Evolutionary conservation across 2,113 vertebrate genomes (phyloP), one percentile per base, ranked within the genome.

Genomic region (Prionailurus bengalensis): DNA sequence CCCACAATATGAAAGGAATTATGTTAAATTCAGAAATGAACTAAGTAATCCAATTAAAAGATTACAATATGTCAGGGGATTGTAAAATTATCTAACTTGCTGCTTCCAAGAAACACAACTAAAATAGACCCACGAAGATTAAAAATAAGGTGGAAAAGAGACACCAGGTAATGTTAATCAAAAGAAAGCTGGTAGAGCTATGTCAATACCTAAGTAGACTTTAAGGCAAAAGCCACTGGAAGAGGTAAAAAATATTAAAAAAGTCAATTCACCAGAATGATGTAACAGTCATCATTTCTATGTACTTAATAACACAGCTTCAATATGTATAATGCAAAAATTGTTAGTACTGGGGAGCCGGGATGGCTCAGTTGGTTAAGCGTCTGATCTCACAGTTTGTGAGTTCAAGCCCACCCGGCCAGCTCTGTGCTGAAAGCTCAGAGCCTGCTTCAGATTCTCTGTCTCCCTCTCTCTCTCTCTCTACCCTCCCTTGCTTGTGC

Each of bases 1-100:
- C 33, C 33, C 33, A 71, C 87, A 91, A 58, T 61, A 42, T 48
- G 84, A 66, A 4, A 95, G n/a, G 51, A 53, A 94, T 36, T 73
- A 85, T 81, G 48, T 90, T 93, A 94, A 91, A 92, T 76, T 95
- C 39, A 76, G 23, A 63, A 95, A 71, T 86, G 36, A 92, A 96
- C 19, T 82, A 63, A 89, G 29, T 58, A 90, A 91, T 65, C 42
- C n/a, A 86, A 70, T 65, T 65, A 93, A 94, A 80, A 73, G 27
- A 71, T 42, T 83, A 80, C 45, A 15, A 89, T 13, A 23, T n/a
- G 1, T 29, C n/a, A 66, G 15, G 81, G 16, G 27, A 89, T 4
- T 93, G 4, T 95, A 94, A 93, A 92, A 68, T 55, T 31, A 63
- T 39, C 51, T 33, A 81, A 92, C 36, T n/a, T 88, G 39, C 48